Base-by-base conservation (phyloP, 2,797 vertebrate species). In the Cygnus olor region DNA sequence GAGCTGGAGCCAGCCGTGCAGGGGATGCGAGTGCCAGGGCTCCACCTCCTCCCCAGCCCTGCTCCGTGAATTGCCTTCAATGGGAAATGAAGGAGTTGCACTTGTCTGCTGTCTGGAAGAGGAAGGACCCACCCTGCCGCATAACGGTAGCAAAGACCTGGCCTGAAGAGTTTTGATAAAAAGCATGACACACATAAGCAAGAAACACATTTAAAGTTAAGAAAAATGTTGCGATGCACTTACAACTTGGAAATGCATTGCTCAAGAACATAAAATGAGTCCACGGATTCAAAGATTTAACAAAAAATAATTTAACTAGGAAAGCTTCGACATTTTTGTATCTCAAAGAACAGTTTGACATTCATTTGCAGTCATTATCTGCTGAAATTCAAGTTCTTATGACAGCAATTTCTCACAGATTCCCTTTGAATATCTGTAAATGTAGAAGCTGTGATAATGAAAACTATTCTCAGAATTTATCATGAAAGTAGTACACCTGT, bases 21-120 rank as follows among this genome's bases (percentile, higher is more conserved):
- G 5, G n/a, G 30, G 44, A 44, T 21, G 38, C 0, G 11, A 56
- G 47, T 66, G 88, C 80, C 94, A 90, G 30, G 77, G 78, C 95
- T 96, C 93, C 93, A 87, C 80, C 96, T 97, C 90, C 86, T 40
- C 84, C 56, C 85, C 80, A 81, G 90, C 77, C 79, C 91, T 70
- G 77, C 69, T 21, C 83, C 64, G 25, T 56, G 34, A 74, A 90
- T 83, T 95, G 91, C 90, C 94, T 96, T 96, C 94, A 49, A 93
- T 82, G 94, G 95, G 93, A 93, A 96, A 94, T 73, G 85, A 63
- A 66, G 2, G 80, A 65, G 90, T 20, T 45, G 83, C 60, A 60
- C 77, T 27, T 71, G 92, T 88, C 16, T 6, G 36, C 90, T 38
- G 70, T 40, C 81, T 72, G 83, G 16, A 83, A 85, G 74, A 91